phyloP scores from a whole-genome alignment of 2,797 vertebrate species.

The Urosaurus nigricauda region DNA sequence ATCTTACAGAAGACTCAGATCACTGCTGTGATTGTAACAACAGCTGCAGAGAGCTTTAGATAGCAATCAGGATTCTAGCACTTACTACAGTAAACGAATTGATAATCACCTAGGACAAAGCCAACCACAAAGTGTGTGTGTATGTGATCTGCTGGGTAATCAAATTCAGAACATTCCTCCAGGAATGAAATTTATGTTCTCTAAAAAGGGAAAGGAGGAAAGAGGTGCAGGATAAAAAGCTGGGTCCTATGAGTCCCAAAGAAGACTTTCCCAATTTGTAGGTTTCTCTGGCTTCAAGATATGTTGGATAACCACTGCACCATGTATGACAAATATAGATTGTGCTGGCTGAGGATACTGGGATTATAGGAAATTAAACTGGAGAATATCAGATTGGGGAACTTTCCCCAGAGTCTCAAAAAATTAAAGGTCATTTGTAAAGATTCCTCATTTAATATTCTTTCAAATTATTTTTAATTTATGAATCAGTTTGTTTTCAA shows the following conservation, averaged over 20 bases:
- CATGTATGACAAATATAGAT: neutral
- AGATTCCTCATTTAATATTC: neutral
- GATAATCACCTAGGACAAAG: constrained; percentile 32
- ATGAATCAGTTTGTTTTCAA: neutral
- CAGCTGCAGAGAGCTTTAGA: constrained; percentile 8
- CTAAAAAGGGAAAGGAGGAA: too few species aligned
- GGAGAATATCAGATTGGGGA: neutral
- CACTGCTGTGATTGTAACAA: constrained; percentile 53
- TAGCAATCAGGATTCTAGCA: neutral
- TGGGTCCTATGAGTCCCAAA: neutral
- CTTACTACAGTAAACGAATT: constrained; percentile 37
- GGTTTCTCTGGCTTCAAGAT: neutral
- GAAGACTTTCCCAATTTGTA: neutral
- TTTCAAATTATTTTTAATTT: neutral
- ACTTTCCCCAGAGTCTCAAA: neutral
- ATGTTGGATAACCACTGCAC: neutral
- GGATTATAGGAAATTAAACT: neutral
- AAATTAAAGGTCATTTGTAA: neutral
- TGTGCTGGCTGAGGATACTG: neutral
- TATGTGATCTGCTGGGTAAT: constrained; percentile 24
- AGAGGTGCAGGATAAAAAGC: neutral
- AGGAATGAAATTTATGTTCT: neutral
- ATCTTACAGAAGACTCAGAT: neutral
- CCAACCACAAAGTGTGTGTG: neutral
- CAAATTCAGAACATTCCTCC: neutral